Conservation (phyloP, 2,888 invertebrate genomes). For the Chrysotoxum bicinctum region DNA sequence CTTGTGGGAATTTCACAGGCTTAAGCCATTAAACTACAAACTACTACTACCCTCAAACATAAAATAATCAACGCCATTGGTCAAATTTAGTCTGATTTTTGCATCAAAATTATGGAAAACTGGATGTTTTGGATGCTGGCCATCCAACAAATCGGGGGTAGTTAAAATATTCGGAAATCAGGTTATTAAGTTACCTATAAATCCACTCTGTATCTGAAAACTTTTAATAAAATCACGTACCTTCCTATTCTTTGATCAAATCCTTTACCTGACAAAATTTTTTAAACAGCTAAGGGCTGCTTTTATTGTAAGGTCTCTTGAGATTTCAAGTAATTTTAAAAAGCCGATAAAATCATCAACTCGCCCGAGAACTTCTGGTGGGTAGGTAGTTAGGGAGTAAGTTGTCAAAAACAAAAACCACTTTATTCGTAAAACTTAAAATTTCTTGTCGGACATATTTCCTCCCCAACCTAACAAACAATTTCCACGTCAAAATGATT, state of each 20-base stretch:
- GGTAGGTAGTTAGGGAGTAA: not conserved
- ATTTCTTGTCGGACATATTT: not conserved
- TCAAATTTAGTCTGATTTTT: too few relatives aligned
- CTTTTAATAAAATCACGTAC: too few relatives aligned
- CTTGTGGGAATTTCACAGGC: too few relatives aligned
- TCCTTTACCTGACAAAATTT: not conserved
- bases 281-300: not conserved
- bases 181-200: too few relatives aligned
- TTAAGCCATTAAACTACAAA: too few relatives aligned
- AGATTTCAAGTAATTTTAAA: not conserved
- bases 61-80: too few relatives aligned
- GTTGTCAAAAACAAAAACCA: slow-evolving; percentile 18
- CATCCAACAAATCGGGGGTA: too few relatives aligned
- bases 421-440: not conserved
- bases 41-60: too few relatives aligned
- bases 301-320: not conserved
- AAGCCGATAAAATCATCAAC: not conserved
- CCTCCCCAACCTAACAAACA: not conserved
- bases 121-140: too few relatives aligned
- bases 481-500: slow-evolving; percentile 57
- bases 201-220: too few relatives aligned
- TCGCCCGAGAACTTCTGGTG: not conserved
- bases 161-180: too few relatives aligned
- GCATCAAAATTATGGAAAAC: too few relatives aligned
- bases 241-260: not conserved